These are phyloP conservation scores for Acestrorhynchus altus DNA, from an alignment of 2,797 vertebrate genomes.

Conservation along the genomic window DNA sequence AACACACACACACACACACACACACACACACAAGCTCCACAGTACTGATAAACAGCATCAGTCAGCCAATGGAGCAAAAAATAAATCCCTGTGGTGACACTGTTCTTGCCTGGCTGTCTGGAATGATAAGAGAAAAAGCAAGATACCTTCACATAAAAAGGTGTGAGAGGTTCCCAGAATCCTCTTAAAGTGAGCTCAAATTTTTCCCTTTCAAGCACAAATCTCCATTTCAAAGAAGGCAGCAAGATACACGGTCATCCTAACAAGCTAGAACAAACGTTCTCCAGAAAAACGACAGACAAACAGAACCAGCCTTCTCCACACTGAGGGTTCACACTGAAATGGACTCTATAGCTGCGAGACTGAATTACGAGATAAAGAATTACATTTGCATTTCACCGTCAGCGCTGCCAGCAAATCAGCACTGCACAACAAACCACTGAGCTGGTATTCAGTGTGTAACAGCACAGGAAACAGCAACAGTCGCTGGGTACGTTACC, in stretches of 20 bases:
- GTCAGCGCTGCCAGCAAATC: not conserved
- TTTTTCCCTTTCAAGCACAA: conserved; percentile 11
- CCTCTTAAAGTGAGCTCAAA: conserved; percentile 22
- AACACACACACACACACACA: not conserved
- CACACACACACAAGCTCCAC: not conserved
- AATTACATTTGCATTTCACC: conserved; percentile 1
- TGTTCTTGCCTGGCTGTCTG: not conserved
- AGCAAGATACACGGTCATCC: not conserved
- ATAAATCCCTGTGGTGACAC: not conserved
- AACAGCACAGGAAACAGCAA: too few species aligned
- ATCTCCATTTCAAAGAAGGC: conserved; percentile 34
- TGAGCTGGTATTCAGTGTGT: not conserved
- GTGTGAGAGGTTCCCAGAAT: conserved; percentile 28
- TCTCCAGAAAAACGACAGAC: not conserved
- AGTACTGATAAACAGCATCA: conserved; percentile 16
- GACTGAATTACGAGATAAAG: not conserved
- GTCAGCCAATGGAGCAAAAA: not conserved
- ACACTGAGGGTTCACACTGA: not conserved
- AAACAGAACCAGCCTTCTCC: not conserved
- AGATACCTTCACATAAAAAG: conserved; percentile 15
- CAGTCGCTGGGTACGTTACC: not conserved
- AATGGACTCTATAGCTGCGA: not conserved
- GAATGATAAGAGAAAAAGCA: not conserved
- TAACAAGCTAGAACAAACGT: not conserved
- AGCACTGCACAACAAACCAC: not conserved